Evolutionary conservation across 2,797 vertebrate genomes (phyloP), one percentile per base, ranked within the genome.

Genomic region (Falco rusticolus): DNA sequence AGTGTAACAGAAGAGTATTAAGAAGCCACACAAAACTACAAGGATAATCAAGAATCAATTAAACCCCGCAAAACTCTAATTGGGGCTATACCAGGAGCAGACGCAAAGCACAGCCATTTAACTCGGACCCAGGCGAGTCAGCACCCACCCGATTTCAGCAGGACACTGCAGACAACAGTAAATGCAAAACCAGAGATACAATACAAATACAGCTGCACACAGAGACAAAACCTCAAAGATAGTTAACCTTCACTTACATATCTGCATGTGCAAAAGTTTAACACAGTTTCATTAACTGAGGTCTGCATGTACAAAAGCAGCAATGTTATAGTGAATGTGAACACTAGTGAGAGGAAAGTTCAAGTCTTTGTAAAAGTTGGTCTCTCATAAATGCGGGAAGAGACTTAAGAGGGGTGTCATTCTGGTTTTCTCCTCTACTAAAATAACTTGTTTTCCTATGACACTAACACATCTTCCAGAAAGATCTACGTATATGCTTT

Each of bases 371-470:
- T 75, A 82, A 92, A 70, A 0, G 29, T 13, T 29, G 18, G 19
- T 79, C 50, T 82, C 56, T 85, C 45, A 15, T 39, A 76, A 84
- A 61, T 3, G 21, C 18, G 48, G 26, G 14, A 75, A 74, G 11
- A 56, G 60, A 37, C 43, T 17, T 39, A 37, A 37, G 5, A 63
- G 6, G 10, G 26, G 57, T 7, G 5, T 53, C 9, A 7, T 64
- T 68, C 50, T 65, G 29, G 21, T 77, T 83, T 93, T 78, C 37
- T 41, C 31, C 16, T 48, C n/a, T n/a, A 37, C 28, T 84, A 76
- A 91, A 96, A 59, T 21, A 87, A 80, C 77, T 70, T 82, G 41
- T 29, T 96, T 90, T 90, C 74, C 88, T 41, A 37, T 31, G 47
- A 56, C 12, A 24, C 6, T 28, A 53, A 16, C 11, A 0, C 34